A percentile compares a stretch with the other conserved stretches of the same genome.
phyloP scores from a whole-genome alignment of 2,888 invertebrate species.

The Thymelicus sylvestris region DNA sequence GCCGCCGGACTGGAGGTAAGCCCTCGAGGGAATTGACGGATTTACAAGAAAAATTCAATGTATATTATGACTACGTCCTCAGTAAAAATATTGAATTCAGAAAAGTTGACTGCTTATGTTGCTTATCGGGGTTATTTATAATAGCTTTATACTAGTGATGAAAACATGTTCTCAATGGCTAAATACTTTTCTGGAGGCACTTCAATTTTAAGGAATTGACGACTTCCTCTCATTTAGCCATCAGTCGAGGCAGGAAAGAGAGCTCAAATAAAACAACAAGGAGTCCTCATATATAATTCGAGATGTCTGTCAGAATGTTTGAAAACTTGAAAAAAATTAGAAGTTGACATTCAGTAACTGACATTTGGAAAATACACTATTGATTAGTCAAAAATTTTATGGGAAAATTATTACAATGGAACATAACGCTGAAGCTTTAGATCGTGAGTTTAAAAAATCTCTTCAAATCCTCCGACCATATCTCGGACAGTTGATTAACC shows the following conservation, averaged over 20 bases:
- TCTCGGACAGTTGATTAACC: slow-evolving; percentile 60
- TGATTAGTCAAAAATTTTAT: not conserved
- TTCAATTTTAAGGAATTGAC: too few species aligned
- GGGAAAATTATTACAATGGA: slow-evolving; percentile 53
- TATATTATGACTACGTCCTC: slow-evolving; percentile 43
- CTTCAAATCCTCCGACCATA: slow-evolving; percentile 70
- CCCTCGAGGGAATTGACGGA: slow-evolving; percentile 43
- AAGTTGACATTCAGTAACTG: slow-evolving; percentile 17
- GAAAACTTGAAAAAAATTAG: not conserved
- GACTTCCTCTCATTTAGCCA: too few species aligned
- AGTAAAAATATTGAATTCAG: slow-evolving; percentile 20
- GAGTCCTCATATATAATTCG: too few species aligned
- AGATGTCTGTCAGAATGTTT: not conserved
- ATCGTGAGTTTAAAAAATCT: slow-evolving; percentile 70
- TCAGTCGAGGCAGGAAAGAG: too few species aligned
- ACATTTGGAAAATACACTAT: slow-evolving; percentile 6
- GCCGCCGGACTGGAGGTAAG: slow-evolving; percentile 43
- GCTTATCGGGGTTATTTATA: too few species aligned
- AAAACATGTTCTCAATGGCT: too few species aligned
- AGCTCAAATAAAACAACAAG: too few species aligned
- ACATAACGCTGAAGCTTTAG: slow-evolving; percentile 57
- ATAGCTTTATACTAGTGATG: too few species aligned
- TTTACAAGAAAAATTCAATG: slow-evolving; percentile 43
- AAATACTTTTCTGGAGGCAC: too few species aligned
- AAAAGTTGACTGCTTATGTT: not conserved